A percentile compares a stretch with the other conserved stretches of the same genome.
These are phyloP conservation scores for Oreortyx pictus DNA, from an alignment of 2,797 vertebrate genomes.

Conservation along the genomic window DNA sequence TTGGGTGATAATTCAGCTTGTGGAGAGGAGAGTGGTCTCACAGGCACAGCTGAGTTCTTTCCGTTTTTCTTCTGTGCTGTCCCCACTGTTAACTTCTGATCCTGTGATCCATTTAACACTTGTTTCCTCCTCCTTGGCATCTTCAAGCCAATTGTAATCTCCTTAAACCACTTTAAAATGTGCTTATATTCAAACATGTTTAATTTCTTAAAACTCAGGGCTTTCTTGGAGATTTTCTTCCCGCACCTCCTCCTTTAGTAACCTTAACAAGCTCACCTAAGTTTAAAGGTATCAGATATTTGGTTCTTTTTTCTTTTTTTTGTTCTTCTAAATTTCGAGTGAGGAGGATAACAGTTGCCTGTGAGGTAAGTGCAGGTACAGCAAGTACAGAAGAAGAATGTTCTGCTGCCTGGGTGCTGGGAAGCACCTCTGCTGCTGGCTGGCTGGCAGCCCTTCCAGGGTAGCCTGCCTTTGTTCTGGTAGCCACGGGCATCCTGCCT, in stretches of 20 bases:
- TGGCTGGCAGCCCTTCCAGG: not conserved
- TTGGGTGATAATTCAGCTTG: not conserved
- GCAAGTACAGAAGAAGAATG: not conserved
- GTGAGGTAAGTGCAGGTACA: not conserved
- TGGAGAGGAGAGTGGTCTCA: not conserved
- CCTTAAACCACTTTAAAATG: not conserved
- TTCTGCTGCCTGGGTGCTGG: not conserved
- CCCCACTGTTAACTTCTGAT: not conserved
- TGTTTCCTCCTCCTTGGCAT: not conserved
- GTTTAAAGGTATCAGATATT: not conserved
- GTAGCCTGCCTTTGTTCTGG: not conserved
- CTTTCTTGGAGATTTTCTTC: not conserved
- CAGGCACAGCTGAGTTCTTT: not conserved
- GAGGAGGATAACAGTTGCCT: not conserved
- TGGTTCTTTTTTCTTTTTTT: not conserved
- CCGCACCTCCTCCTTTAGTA: not conserved
- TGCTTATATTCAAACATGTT: not conserved
- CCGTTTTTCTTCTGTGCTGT: not conserved
- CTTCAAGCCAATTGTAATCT: not conserved
- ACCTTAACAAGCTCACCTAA: not conserved
- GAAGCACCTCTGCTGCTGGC: not conserved
- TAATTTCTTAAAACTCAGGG: not conserved
- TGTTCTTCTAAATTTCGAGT: not conserved
- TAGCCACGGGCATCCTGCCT: constrained; percentile 32
- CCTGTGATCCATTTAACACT: not conserved